Evolutionary conservation across 53 echinoderm and acorn worm species (phyloP).

Genomic region (Stichopus horrens): DNA sequence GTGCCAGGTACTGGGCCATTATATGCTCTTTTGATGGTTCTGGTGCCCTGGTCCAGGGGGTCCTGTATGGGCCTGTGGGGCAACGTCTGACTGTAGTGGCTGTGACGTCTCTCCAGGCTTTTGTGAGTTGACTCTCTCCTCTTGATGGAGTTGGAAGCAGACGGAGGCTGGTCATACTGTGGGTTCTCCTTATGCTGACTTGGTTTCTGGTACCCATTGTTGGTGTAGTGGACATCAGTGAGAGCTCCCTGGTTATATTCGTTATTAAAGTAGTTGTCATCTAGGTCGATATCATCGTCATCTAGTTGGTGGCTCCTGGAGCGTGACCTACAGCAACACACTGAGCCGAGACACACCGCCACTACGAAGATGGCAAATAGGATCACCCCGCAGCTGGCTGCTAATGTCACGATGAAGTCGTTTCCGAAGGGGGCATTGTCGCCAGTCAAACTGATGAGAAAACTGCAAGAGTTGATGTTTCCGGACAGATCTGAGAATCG

Average conservation of each 20-base stretch:
- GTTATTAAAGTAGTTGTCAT: conserved; percentile 22
- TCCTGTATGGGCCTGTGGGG: conserved; percentile 25
- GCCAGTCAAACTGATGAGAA: conserved; percentile 1
- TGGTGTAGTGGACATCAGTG: neutral
- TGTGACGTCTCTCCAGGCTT: neutral
- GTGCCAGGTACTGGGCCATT: conserved; percentile 37
- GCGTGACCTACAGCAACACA: neutral
- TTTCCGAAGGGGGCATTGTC: neutral
- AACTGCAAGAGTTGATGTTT: conserved; percentile 28
- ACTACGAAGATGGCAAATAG: conserved; percentile 6
- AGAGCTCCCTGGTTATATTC: neutral
- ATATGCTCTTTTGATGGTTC: conserved; percentile 30
- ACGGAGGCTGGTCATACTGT: conserved; percentile 18
- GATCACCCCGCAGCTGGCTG: conserved; percentile 24
- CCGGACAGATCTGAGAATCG: conserved; percentile 33
- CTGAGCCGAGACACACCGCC: conserved; percentile 14
- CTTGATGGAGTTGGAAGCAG: neutral
- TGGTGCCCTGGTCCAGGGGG: conserved; percentile 39
- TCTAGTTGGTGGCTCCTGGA: neutral
- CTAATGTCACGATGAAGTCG: conserved; percentile 24
- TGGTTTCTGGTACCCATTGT: neutral
- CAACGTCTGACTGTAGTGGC: conserved; percentile 33
- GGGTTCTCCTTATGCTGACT: neutral
- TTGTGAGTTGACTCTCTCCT: neutral
- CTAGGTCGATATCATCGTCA: neutral